These are phyloP conservation scores for Drosophila acutilabella DNA, from an alignment of 2,888 invertebrate species.

Conservation along the genomic window DNA sequence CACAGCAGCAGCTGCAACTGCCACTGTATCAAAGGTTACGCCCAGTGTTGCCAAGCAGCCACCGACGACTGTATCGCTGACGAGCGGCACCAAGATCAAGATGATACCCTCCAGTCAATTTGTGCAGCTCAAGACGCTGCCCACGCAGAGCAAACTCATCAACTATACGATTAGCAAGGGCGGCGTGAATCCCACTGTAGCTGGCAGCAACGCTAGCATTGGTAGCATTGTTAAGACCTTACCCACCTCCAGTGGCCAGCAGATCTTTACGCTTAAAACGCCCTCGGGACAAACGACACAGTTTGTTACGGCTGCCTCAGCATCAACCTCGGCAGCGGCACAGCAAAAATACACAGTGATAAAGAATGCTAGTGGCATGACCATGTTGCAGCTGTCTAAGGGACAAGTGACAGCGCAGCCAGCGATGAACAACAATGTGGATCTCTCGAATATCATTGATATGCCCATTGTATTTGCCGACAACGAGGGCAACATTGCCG, in stretches of 20 bases:
- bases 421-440: constrained; percentile 68
- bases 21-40: constrained; percentile 12
- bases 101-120: constrained; percentile 84
- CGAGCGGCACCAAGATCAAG: constrained; percentile 82
- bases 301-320: constrained; percentile 68
- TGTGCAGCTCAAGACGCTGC: constrained; percentile 83
- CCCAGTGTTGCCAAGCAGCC: constrained; percentile 34
- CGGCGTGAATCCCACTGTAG: constrained; percentile 41
- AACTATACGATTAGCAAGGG: constrained; percentile 81
- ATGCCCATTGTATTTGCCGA: constrained; percentile 89
- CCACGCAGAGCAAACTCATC: constrained; percentile 80
- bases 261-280: constrained; percentile 82
- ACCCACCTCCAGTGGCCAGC: constrained; percentile 67
- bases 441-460: constrained; percentile 88
- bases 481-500: constrained; percentile 84
- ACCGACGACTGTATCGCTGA: constrained; percentile 53
- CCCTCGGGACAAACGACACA: constrained; percentile 78
- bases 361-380: constrained; percentile 73
- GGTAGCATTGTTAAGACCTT: constrained; percentile 80
- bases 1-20: not conserved
- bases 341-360: constrained; percentile 84
- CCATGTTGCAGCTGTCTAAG: constrained; percentile 75
- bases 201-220: constrained; percentile 55
- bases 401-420: constrained; percentile 26
- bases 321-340: constrained; percentile 40